These are phyloP conservation scores for Trogon melanurus DNA, from an alignment of 2,113 vertebrate species.

Conservation along the genomic window DNA sequence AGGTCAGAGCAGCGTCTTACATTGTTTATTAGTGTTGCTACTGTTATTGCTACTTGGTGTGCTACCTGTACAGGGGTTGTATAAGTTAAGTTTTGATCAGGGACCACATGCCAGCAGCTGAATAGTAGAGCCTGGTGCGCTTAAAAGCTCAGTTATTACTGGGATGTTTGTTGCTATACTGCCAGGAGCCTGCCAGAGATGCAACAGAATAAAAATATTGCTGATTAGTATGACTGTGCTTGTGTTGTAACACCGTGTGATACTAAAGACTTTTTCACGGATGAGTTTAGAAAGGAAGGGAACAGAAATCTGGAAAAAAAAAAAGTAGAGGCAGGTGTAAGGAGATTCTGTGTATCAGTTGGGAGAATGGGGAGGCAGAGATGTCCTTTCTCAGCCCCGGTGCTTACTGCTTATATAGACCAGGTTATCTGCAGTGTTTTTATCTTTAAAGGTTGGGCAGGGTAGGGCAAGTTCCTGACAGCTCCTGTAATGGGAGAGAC, in stretches of 20 bases:
- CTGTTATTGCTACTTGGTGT: background rate
- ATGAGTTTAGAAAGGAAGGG: background rate
- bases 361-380: background rate
- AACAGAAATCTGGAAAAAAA: background rate
- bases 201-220: slow-evolving; percentile 13
- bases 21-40: background rate
- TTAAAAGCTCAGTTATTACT: slow-evolving; percentile 46
- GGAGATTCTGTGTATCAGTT: background rate
- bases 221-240: slow-evolving; percentile 9
- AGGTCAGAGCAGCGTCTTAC: background rate
- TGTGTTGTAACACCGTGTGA: slow-evolving; percentile 2
- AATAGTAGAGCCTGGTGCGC: background rate
- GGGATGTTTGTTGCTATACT: background rate
- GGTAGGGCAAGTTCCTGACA: background rate
- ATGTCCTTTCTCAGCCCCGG: background rate
- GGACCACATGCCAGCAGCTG: background rate
- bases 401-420: background rate
- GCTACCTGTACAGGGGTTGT: background rate
- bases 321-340: background rate
- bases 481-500: background rate
- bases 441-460: background rate
- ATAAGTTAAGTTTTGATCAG: slow-evolving; percentile 11
- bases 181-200: slow-evolving; percentile 8
- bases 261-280: background rate
- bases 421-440: background rate